Evolutionary conservation across 2,888 invertebrate species (phyloP), one percentile per base, ranked within the genome.

Genomic region (Carterocephalus palaemon): DNA sequence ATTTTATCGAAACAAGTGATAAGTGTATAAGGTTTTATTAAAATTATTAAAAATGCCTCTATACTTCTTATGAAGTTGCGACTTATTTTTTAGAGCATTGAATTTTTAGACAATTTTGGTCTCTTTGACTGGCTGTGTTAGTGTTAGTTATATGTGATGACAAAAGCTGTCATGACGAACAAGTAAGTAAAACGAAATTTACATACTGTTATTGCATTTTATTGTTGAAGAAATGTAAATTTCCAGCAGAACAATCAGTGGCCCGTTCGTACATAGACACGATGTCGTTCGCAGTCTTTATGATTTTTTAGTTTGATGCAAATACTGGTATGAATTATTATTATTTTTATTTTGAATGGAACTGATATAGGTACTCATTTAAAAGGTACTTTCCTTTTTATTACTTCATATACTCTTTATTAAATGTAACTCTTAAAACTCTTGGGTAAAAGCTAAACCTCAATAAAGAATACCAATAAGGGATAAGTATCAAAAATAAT

Each of bases 131-230:
- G 64, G 61, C 49, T 62, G 54, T 59, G 56, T 64, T 60, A 46
- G 57, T 65, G 15, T 16, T 40, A 40, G 10, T 53, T 53, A 17
- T 38, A 26, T 32, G 38, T 63, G 57, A 42, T 55, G 51, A 56
- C 53, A 59, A 57, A 56, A 61, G 58, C 60, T 54, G 59, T 54
- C 57, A 74, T 73, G 73, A 62, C 58, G 53, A 67, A 65, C 52
- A 66, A 56, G 75, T 75, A 60, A 75, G 72, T 67, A 57, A 52
- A 57, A 55, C 41, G 43, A 51, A 47, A 52, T 62, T 66, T 54
- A 37, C 54, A 65, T 64, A 54, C 31, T 49, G 47, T 51, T 42
- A 43, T 33, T 10, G 23, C 12, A 23, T 26, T 43, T 20, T 28
- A 22, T 29, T 16, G 31, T 43, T 17, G 6, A 43, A 37, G 36